phyloP scores from a whole-genome alignment of 2,888 invertebrate species.

The Lobophora halterata region DNA sequence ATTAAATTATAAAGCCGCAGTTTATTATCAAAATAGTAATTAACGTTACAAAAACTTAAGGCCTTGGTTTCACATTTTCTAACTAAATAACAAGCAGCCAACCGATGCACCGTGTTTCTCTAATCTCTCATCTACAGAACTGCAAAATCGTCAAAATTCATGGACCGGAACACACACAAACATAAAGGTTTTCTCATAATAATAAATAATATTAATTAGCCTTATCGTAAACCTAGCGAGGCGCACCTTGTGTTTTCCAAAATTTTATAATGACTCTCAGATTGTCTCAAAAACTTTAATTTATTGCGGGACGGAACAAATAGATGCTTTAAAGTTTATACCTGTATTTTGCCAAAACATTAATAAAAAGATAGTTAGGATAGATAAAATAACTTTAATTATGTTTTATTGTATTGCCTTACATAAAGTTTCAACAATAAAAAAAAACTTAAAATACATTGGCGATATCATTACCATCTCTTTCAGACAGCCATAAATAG shows the following conservation, averaged over 20 bases:
- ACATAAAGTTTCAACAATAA: no score
- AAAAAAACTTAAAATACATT: no score
- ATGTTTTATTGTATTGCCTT: no score
- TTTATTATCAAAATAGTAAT: conserved; percentile 8
- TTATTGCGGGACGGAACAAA: no score
- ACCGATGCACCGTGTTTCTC: conserved; percentile 19
- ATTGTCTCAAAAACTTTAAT: neutral
- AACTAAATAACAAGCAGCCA: conserved; percentile 12
- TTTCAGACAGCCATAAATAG: no score
- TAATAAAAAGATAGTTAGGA: no score
- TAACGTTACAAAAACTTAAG: conserved; percentile 5
- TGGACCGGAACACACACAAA: conserved; percentile 28
- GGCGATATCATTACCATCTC: no score
- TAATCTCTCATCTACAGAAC: conserved; percentile 26
- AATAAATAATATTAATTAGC: conserved; percentile 34
- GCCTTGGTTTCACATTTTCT: conserved; percentile 9
- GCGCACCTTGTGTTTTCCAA: conserved; percentile 18
- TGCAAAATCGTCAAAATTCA: conserved; percentile 37
- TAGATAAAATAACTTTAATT: no score
- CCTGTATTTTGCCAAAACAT: no score
- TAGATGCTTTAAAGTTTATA: no score
- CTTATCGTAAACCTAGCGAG: conserved; percentile 14
- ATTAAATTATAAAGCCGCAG: neutral
- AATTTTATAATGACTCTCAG: conserved; percentile 10
- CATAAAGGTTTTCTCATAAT: conserved; percentile 31